phyloP scores from a whole-genome alignment of 53 echinoderm and acorn worm species.

The Antedon mediterranea region DNA sequence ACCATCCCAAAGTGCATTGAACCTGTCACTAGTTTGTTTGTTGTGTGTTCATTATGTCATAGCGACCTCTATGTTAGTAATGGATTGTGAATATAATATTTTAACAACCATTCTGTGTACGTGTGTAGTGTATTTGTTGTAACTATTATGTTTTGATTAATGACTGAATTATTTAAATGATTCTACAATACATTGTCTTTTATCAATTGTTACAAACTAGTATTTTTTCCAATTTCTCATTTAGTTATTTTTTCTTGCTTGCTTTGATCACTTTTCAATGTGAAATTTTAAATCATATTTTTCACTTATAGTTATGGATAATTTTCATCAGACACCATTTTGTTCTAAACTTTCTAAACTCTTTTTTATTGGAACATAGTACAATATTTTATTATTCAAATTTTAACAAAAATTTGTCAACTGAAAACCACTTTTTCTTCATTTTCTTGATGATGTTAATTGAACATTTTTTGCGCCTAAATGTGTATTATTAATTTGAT shows the following conservation, averaged over 20 bases:
- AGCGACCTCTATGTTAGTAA: background rate
- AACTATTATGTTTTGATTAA: background rate
- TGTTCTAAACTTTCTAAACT: too few relatives aligned
- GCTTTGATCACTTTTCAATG: too few relatives aligned
- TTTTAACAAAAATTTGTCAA: too few relatives aligned
- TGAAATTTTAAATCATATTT: too few relatives aligned
- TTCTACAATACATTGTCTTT: background rate
- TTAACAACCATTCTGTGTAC: background rate
- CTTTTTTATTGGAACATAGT: too few relatives aligned
- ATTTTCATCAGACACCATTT: too few relatives aligned
- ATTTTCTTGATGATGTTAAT: background rate
- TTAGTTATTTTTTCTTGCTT: too few relatives aligned
- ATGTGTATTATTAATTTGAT: background rate
- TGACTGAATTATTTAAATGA: background rate
- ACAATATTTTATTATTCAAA: too few relatives aligned
- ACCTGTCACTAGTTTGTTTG: background rate
- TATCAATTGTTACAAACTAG: background rate
- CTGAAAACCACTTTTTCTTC: too few relatives aligned
- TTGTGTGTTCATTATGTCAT: background rate
- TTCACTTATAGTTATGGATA: too few relatives aligned
- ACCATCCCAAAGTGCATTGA: background rate
- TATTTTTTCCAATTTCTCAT: too few relatives aligned
- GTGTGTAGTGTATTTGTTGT: background rate
- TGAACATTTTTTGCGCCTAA: background rate
- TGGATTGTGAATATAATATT: background rate